Conservation (phyloP, 1,140 invertebrate species). For the Schmidtea mediterranea region DNA sequence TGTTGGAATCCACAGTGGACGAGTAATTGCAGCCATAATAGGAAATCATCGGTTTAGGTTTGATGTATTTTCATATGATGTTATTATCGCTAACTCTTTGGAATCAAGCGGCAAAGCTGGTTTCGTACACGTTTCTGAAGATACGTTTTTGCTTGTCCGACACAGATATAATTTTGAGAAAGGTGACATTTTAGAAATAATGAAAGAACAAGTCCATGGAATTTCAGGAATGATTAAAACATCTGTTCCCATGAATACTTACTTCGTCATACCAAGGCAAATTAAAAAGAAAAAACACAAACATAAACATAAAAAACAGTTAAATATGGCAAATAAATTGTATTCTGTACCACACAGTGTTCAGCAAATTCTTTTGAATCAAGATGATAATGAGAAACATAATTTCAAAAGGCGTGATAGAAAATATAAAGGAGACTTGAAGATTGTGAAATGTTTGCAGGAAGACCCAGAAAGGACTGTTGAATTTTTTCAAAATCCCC, state of each 20-base stretch:
- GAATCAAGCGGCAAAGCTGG: slow-evolving; percentile 65
- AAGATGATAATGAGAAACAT: too few species aligned
- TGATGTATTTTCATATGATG: slow-evolving; percentile 83
- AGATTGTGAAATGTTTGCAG: slow-evolving; percentile 22
- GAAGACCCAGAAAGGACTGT: slow-evolving; percentile 45
- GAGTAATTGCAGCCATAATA: slow-evolving; percentile 68
- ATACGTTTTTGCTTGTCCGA: slow-evolving; percentile 47
- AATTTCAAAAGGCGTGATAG: too few species aligned
- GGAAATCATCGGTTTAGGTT: slow-evolving; percentile 82
- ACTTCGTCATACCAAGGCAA: neutral
- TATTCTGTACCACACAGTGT: too few species aligned
- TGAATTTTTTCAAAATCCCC: slow-evolving; percentile 63
- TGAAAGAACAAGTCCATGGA: neutral
- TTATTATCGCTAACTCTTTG: slow-evolving; percentile 74
- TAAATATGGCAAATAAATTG: too few species aligned
- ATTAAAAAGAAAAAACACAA: neutral
- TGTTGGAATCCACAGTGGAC: slow-evolving; percentile 69
- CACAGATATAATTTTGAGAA: slow-evolving; percentile 55
- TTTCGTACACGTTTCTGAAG: slow-evolving; percentile 50
- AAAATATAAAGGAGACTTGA: too few species aligned
- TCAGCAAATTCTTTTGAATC: too few species aligned
- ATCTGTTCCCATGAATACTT: neutral
- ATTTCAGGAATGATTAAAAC: too few species aligned
- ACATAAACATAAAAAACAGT: too few species aligned
- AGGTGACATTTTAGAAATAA: slow-evolving; percentile 43